These are phyloP conservation scores for Saccostrea cuccullata DNA, from an alignment of 1,140 invertebrate species.

Conservation along the genomic window DNA sequence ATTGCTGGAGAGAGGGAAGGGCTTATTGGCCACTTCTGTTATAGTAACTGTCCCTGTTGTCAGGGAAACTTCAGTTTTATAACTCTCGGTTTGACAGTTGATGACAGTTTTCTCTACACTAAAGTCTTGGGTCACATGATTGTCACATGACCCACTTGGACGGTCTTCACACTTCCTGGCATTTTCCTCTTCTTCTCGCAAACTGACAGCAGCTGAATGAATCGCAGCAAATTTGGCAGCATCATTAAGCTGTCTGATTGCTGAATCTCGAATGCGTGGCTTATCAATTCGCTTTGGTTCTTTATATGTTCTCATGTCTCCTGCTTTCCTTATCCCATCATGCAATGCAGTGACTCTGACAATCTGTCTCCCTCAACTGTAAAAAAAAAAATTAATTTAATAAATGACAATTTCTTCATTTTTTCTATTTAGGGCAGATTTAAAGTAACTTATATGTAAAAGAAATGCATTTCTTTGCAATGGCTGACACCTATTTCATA, in stretches of 20 bases:
- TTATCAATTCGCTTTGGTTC: conserved; percentile 59
- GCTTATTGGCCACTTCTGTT: conserved; percentile 18
- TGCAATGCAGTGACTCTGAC: conserved; percentile 1
- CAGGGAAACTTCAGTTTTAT: conserved; percentile 21
- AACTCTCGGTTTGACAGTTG: conserved; percentile 14
- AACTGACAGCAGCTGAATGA: conserved; percentile 30
- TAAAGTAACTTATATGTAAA: too few relatives aligned
- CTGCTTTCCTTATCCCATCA: conserved; percentile 39
- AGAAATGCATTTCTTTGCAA: neutral
- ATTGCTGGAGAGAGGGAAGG: neutral
- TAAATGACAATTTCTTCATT: neutral
- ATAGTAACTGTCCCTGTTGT: conserved; percentile 14
- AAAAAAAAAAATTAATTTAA: conserved; percentile 4
- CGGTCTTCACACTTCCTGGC: conserved; percentile 12
- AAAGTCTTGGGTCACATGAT: conserved; percentile 18
- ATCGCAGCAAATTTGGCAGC: conserved; percentile 45
- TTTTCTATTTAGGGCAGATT: too few relatives aligned
- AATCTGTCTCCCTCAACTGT: neutral
- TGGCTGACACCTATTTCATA: neutral
- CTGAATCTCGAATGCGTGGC: conserved; percentile 47
- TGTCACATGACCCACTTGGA: conserved; percentile 17
- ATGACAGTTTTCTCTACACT: conserved; percentile 23
- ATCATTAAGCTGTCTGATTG: conserved; percentile 45
- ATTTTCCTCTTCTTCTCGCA: conserved; percentile 31
- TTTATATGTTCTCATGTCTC: conserved; percentile 57